Percentiles rank a stretch among this genome's conserved stretches.
Evolutionary conservation across 2,113 vertebrate genomes (phyloP).

Genomic region (Strix uralensis): DNA sequence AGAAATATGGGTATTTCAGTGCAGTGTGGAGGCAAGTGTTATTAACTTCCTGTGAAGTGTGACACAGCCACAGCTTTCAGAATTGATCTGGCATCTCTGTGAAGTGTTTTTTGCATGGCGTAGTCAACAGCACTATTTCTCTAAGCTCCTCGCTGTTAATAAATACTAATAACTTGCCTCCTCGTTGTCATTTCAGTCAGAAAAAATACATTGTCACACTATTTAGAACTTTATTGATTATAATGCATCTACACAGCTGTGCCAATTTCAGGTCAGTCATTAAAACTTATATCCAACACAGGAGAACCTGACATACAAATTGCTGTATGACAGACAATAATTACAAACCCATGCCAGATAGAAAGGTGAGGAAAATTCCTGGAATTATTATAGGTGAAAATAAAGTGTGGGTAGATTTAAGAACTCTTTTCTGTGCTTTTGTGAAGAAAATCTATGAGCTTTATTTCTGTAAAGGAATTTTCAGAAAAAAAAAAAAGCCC

Average conservation of each 20-base stretch:
- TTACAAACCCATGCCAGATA: background rate
- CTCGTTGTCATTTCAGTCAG: background rate
- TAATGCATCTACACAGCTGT: background rate
- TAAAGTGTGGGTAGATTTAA: background rate
- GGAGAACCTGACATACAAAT: background rate
- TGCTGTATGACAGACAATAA: background rate
- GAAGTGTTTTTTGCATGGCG: background rate
- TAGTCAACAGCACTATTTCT: background rate
- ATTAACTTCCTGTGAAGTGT: background rate
- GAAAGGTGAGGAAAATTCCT: background rate
- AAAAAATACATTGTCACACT: background rate
- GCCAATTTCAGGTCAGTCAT: background rate
- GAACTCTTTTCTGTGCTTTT: constrained; percentile 24
- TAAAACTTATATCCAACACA: background rate
- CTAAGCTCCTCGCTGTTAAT: background rate
- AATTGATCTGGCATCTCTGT: background rate
- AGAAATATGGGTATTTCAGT: background rate
- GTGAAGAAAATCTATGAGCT: background rate
- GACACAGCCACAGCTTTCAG: background rate
- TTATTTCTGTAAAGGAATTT: constrained; percentile 11
- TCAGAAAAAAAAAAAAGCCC: background rate
- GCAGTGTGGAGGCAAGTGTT: background rate
- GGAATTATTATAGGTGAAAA: background rate
- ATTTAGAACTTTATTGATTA: background rate
- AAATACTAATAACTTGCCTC: background rate